phyloP scores from a whole-genome alignment of 2,888 invertebrate species.

The Capitulum mitella region DNA sequence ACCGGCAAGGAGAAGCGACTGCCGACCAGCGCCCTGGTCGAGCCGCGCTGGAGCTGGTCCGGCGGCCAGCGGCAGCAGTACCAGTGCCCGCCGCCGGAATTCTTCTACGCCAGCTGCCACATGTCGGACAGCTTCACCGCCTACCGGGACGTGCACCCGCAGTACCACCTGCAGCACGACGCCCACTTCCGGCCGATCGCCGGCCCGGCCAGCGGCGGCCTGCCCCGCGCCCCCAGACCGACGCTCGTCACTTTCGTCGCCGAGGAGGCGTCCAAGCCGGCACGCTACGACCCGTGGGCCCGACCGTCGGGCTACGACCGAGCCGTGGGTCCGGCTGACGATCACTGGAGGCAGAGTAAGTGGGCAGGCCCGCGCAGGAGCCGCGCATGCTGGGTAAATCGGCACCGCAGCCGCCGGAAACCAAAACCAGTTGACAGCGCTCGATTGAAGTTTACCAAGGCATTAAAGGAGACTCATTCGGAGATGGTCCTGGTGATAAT shows the following conservation, averaged over 20 bases:
- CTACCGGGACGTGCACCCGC: background rate
- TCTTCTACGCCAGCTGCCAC: conserved; percentile 12
- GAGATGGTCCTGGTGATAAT: no score
- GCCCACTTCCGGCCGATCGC: background rate
- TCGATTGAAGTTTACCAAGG: no score
- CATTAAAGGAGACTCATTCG: no score
- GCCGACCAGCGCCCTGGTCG: background rate
- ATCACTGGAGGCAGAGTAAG: background rate
- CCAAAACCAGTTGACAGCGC: no score
- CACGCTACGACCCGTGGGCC: background rate
- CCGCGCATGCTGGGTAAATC: no score
- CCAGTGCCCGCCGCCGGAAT: background rate
- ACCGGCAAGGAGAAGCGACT: background rate
- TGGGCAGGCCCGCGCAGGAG: background rate
- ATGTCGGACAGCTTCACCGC: background rate
- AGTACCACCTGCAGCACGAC: background rate
- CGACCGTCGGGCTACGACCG: background rate
- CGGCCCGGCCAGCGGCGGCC: background rate
- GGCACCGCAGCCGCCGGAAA: no score
- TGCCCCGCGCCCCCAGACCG: background rate
- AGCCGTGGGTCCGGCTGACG: background rate
- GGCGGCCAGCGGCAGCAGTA: background rate
- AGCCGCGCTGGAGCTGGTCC: conserved; percentile 10
- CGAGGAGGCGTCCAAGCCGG: background rate
- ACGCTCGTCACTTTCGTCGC: background rate